Base-by-base conservation (phyloP, 2,888 invertebrate species). In the Tanypteryx hageni region DNA sequence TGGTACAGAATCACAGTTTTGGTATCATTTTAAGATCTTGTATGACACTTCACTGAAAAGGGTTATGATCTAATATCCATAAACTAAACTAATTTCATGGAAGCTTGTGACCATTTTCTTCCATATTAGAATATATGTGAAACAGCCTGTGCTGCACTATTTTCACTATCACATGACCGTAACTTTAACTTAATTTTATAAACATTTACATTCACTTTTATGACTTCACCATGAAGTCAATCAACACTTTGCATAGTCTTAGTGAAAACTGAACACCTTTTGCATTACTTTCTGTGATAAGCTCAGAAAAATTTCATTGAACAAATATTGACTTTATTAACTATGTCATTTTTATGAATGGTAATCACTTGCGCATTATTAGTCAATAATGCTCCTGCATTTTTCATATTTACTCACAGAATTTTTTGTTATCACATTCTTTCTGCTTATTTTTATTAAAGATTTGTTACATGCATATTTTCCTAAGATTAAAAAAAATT, bases 121-220 rank as follows among this genome's bases (percentile, higher is more conserved):
- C 89, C 89, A 44, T 44, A 68, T 89, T 68, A 27, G 64, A 89
- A 89, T 64, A 68, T 89, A 68, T 10, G 31, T 44, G n/a, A 89
- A 89, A 64, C 89, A 89, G 64, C 89, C 11, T 86, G 61, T 86
- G 86, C 86, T 89, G 89, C 64, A 31, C 89, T 89, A 89, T 64
- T 44, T 64, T 64, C 18, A 64, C 89, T 89, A 89, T 89, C 89
- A 89, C 89, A 89, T 68, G 89, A 68, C 64, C 61, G 44, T 68
- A 68, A 89, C 44, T 89, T 64, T 44, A 64, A 64, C 64, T 68
- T 89, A 56, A 89, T 61, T 61, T 61, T 14, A 86, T 86, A 27
- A 61, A 86, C 58, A 86, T 86, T 22, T 89, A 61, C n/a, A 64
- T 89, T 76, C 31, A 64, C 64, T 64, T 89, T 64, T 89, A 27